Evolutionary conservation across 2,888 invertebrate species (phyloP).

Genomic region (Stegophylla sp.): DNA sequence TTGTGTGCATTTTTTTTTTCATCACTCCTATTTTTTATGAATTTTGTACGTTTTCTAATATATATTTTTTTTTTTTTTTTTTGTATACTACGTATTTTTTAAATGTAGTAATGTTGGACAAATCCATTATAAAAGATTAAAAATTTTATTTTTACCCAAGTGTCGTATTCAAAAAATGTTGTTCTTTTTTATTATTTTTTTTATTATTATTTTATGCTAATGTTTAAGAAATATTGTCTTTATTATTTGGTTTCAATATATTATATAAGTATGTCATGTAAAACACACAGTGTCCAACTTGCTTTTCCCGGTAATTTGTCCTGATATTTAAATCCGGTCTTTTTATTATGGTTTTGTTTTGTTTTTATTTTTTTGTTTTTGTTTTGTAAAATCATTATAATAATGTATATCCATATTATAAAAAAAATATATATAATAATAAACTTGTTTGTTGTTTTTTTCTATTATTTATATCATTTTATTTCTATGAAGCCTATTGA

Average conservation of each 20-base stretch:
- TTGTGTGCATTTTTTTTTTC: constrained; percentile 63
- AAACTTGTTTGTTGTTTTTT: constrained; percentile 11
- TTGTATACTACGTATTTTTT: constrained; percentile 60
- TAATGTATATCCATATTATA: constrained; percentile 56
- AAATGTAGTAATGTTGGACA: constrained; percentile 60
- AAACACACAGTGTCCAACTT: constrained; percentile 51
- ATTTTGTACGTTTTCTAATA: constrained; percentile 61
- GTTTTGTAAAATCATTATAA: constrained; percentile 56
- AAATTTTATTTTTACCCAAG: constrained; percentile 33
- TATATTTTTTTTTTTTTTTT: constrained; percentile 50
- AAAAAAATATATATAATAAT: constrained; percentile 43
- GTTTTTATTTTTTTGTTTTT: constrained; percentile 42
- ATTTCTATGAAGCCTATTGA: not conserved
- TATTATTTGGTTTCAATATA: constrained; percentile 29
- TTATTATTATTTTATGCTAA: constrained; percentile 31
- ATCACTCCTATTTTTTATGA: constrained; percentile 62
- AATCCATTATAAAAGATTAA: constrained; percentile 38
- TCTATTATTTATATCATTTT: not conserved
- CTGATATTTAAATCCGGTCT: constrained; percentile 35
- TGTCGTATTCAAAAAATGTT: constrained; percentile 36
- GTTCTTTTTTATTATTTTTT: constrained; percentile 10
- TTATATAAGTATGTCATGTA: constrained; percentile 28
- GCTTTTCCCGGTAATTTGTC: constrained; percentile 55
- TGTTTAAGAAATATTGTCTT: constrained; percentile 17
- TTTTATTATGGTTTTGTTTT: constrained; percentile 56